phyloP scores from a whole-genome alignment of 2,888 invertebrate genomes.

The Baronia brevicornis region DNA sequence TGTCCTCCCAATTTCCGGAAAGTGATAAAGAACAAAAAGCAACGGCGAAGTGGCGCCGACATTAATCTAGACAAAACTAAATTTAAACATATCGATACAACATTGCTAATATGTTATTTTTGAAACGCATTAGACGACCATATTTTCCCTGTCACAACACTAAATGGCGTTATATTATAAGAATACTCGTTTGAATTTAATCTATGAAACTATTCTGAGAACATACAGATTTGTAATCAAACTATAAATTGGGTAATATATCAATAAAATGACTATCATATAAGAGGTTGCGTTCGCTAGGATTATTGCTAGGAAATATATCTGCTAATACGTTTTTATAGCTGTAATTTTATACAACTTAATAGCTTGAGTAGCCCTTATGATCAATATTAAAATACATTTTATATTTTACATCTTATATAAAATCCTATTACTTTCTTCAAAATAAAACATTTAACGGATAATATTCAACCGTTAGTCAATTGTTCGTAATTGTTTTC shows the following conservation, averaged over 20 bases:
- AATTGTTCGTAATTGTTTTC: too few species aligned
- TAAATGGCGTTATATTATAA: too few species aligned
- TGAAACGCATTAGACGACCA: background rate
- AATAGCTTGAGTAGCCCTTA: slow-evolving; percentile 27
- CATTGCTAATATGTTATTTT: slow-evolving; percentile 1
- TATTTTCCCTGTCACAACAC: slow-evolving; percentile 4
- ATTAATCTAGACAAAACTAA: slow-evolving; percentile 3
- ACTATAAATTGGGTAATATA: slow-evolving; percentile 51
- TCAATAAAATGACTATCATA: slow-evolving; percentile 45
- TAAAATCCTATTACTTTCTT: too few species aligned
- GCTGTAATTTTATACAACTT: slow-evolving; percentile 28
- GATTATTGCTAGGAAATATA: slow-evolving; percentile 21
- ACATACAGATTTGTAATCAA: slow-evolving; percentile 34
- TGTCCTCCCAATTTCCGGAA: too few species aligned
- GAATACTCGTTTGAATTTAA: too few species aligned
- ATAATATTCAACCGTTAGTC: too few species aligned
- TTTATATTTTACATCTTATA: too few species aligned
- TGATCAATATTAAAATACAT: too few species aligned
- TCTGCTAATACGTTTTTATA: slow-evolving; percentile 2
- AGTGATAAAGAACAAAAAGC: too few species aligned
- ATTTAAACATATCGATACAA: background rate
- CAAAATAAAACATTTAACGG: too few species aligned
- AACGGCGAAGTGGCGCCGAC: too few species aligned
- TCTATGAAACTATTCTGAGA: slow-evolving; percentile 39
- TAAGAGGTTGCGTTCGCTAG: slow-evolving; percentile 26